Percentiles rank a stretch among this genome's conserved stretches.
Conservation (phyloP, 2,888 invertebrate genomes). For the Zaprionus obscuricornis region DNA sequence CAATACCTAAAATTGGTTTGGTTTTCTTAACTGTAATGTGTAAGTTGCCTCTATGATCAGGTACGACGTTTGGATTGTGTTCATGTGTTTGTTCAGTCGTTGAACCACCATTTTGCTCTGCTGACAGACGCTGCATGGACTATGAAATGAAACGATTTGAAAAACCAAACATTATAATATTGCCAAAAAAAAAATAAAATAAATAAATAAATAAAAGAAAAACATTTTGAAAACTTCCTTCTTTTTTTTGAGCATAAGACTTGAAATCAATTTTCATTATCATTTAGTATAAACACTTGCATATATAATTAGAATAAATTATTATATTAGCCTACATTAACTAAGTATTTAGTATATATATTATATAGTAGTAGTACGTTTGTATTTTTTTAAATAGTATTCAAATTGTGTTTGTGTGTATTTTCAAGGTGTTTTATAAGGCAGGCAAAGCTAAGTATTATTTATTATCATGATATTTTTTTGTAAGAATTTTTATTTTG, state of each 20-base stretch:
- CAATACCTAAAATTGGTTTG: slow-evolving; percentile 97
- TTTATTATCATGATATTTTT: not conserved
- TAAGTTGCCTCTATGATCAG: slow-evolving; percentile 94
- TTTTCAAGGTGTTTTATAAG: slow-evolving; percentile 22
- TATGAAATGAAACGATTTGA: slow-evolving; percentile 81
- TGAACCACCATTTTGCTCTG: slow-evolving; percentile 85
- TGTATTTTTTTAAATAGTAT: too few relatives aligned
- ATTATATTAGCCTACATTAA: too few relatives aligned
- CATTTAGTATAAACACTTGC: too few relatives aligned
- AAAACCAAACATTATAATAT: slow-evolving; percentile 14
- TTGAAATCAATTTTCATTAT: too few relatives aligned
- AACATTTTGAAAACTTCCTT: too few relatives aligned
- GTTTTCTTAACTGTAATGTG: slow-evolving; percentile 96
- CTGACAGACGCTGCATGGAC: slow-evolving; percentile 90
- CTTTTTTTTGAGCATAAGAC: too few relatives aligned
- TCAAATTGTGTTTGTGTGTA: slow-evolving; percentile 12
- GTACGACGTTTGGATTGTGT: slow-evolving; percentile 88
- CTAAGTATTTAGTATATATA: too few relatives aligned
- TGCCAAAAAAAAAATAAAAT: not conserved
- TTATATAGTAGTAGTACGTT: too few relatives aligned
- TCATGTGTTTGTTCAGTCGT: slow-evolving; percentile 84
- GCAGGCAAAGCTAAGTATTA: slow-evolving; percentile 52
- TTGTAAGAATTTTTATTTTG: slow-evolving; percentile 33
- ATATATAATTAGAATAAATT: too few relatives aligned
- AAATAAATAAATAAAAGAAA: not conserved